Percentiles rank a stretch among this genome's conserved stretches.
Evolutionary conservation across 2,888 invertebrate genomes (phyloP).

Genomic region (Drosophila subsilvestris): DNA sequence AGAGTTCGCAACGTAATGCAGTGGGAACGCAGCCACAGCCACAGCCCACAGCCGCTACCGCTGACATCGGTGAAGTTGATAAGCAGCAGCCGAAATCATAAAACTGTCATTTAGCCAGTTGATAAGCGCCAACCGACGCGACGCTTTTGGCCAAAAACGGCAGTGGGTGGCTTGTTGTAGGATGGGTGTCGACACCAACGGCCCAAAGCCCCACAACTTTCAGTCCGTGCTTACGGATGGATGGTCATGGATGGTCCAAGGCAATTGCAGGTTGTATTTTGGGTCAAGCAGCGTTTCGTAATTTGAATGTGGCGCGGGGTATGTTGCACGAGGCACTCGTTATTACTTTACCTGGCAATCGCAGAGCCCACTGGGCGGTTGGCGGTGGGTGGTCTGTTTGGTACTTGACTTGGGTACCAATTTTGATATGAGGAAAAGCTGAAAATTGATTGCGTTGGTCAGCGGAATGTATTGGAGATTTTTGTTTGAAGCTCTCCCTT

Average conservation of each 20-base stretch:
- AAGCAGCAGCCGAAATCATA: conserved; percentile 42
- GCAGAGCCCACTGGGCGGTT: too few species aligned
- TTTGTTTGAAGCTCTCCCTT: too few species aligned
- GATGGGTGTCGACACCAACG: background rate
- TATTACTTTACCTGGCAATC: conserved; percentile 2
- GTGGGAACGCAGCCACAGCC: conserved; percentile 1
- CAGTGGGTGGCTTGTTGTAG: background rate
- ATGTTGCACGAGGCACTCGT: conserved; percentile 1
- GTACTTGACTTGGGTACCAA: too few species aligned
- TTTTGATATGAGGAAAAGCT: too few species aligned
- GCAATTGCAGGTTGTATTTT: conserved; percentile 23
- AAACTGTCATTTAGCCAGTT: conserved; percentile 56
- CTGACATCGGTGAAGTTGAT: conserved; percentile 20
- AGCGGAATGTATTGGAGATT: background rate
- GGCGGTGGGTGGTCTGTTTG: too few species aligned
- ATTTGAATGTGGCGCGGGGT: conserved; percentile 2
- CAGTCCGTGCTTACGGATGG: background rate
- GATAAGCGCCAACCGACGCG: conserved; percentile 54
- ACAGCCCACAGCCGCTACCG: background rate
- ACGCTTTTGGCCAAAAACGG: conserved; percentile 25
- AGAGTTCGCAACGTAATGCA: conserved; percentile 43
- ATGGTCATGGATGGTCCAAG: background rate
- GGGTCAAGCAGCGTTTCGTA: conserved; percentile 27
- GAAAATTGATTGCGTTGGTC: background rate
- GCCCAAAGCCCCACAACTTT: background rate